Percentiles rank a stretch among this genome's conserved stretches.
These are phyloP conservation scores for Channa argus DNA, from an alignment of 2,113 vertebrate genomes.

Conservation along the genomic window DNA sequence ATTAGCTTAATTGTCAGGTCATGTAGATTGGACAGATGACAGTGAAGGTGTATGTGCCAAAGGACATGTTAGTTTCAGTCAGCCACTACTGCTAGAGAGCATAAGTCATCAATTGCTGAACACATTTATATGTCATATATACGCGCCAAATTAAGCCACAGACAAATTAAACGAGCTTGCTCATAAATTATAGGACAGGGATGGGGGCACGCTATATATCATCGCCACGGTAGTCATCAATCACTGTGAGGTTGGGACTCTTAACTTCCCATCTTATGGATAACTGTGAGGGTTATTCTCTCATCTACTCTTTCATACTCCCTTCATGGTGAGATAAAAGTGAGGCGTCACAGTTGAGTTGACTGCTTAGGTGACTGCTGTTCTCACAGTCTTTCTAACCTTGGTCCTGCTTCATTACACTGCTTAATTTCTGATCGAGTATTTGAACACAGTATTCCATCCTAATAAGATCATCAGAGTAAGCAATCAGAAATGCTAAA, in stretches of 20 bases:
- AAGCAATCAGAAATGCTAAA: constrained; percentile 16
- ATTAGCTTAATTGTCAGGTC: constrained; percentile 83
- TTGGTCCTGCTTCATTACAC: constrained; percentile 41
- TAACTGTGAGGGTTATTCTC: constrained; percentile 46
- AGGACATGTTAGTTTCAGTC: constrained; percentile 70
- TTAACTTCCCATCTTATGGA: constrained; percentile 36
- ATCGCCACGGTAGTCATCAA: constrained; percentile 74
- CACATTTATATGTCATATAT: constrained; percentile 66
- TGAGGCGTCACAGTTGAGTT: constrained; percentile 20
- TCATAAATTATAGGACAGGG: constrained; percentile 77
- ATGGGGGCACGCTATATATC: constrained; percentile 66
- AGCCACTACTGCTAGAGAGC: constrained; percentile 40
- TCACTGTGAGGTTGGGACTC: constrained; percentile 60
- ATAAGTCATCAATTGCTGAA: constrained; percentile 62
- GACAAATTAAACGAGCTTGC: constrained; percentile 76
- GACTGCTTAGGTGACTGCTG: constrained; percentile 30
- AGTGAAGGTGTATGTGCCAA: constrained; percentile 72
- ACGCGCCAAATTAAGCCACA: constrained; percentile 73
- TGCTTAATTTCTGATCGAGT: constrained; percentile 37
- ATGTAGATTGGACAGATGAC: constrained; percentile 80
- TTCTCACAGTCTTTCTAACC: constrained; percentile 25
- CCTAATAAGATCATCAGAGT: not conserved
- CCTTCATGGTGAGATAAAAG: constrained; percentile 30
- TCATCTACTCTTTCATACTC: constrained; percentile 36
- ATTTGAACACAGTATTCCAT: constrained; percentile 17